Conservation (phyloP, 2,113 vertebrate species). For the Spea multiplicata region DNA sequence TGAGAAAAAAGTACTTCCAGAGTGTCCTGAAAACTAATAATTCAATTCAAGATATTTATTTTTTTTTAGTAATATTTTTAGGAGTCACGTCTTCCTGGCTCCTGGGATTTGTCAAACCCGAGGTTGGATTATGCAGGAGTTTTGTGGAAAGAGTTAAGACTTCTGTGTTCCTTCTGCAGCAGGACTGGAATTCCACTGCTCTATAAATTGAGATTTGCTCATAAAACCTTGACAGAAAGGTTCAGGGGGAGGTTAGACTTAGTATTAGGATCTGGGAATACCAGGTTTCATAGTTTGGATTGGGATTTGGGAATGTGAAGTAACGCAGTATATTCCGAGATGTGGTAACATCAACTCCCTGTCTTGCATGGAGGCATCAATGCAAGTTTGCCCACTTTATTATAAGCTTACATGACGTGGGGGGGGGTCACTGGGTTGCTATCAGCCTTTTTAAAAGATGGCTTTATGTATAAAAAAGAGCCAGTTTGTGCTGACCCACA, state of each 20-base stretch:
- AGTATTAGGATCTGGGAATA: constrained; percentile 5
- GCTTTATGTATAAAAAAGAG: no score
- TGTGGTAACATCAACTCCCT: not conserved
- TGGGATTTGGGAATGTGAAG: not conserved
- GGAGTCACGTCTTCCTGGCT: not conserved
- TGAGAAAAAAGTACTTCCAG: no score
- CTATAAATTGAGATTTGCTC: constrained; percentile 40
- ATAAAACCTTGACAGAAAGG: constrained; percentile 40
- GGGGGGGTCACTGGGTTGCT: no score
- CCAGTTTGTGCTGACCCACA: no score
- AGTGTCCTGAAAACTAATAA: no score
- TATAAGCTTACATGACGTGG: no score
- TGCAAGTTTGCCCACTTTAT: no score
- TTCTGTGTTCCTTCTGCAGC: constrained; percentile 32
- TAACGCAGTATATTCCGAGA: not conserved
- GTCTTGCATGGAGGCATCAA: no score
- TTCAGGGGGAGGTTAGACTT: constrained; percentile 33
- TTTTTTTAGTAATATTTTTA: no score
- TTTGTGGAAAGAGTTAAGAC: constrained; percentile 10
- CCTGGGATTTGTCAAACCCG: not conserved
- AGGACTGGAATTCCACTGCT: constrained; percentile 32
- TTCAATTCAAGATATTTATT: no score
- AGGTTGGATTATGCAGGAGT: constrained; percentile 16
- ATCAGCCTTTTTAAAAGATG: no score
- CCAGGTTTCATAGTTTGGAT: constrained; percentile 6